Base-by-base conservation (phyloP, 2,888 invertebrate species). In the Spodoptera exigua region DNA sequence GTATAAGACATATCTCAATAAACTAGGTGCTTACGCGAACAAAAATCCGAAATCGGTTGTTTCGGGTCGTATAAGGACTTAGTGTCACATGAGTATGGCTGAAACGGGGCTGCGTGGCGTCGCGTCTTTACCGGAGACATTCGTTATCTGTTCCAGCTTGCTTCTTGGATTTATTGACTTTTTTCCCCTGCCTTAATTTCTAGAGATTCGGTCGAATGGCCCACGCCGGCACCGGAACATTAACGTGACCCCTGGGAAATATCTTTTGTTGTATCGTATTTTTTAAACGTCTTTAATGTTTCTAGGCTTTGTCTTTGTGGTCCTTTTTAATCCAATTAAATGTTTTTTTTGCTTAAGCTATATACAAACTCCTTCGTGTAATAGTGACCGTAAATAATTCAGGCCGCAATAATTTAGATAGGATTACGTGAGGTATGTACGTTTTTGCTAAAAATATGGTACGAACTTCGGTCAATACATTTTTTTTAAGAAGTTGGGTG, bases 141-240 rank as follows among this genome's bases (percentile, higher is more conserved):
- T 86, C 81, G 85, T 91, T 91, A 91, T 91, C 91, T 88, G 87
- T 80, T 83, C 82, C 82, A 84, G 84, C 84, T 84, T 85, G 87
- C 81, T 86, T 85, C 87, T 89, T 89, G 86, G 90, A 91, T 91
- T 92, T 92, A 92, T 93, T 90, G 91, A 91, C 91, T 91, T 93
- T 92, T 91, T 91, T 89, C 85, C 87, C 87, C 80, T 86, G 89
- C 86, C 88, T 92, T 92, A 91, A 93, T 92, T 92, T 91, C 89
- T 87, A 89, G 89, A 92, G 92, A 92, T 92, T 91, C 91, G 90
- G 91, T 92, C 91, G 89, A 93, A 92, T 90, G 89, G 91, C 89
- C 87, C 84, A 88, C 85, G 88, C 91, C 79, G 85, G 88, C 84
- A 90, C 88, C 90, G 92, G 90, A 89, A 91, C 92, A 89, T 91